A percentile compares a stretch with the other conserved stretches of the same genome.
Evolutionary conservation across 2,113 vertebrate species (phyloP).

Genomic region (Calidris pugnax): DNA sequence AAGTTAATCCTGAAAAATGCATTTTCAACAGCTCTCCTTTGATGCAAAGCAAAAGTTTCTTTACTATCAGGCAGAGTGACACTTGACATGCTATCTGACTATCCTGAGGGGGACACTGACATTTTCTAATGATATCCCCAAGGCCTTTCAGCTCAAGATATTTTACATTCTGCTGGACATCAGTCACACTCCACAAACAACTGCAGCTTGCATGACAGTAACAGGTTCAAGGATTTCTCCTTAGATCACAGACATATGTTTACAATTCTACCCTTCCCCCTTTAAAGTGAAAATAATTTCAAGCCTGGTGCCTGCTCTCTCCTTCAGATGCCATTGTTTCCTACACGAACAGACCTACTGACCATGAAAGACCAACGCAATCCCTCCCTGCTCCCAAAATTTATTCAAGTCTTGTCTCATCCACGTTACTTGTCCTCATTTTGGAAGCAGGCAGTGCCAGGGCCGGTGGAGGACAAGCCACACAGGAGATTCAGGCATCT

Average conservation of each 20-base stretch:
- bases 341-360: neutral
- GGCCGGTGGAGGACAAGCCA: neutral
- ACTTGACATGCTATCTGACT: slow-evolving; percentile 56
- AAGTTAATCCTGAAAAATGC: slow-evolving; percentile 49
- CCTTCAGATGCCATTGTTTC: neutral
- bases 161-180: slow-evolving; percentile 70
- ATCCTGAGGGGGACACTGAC: slow-evolving; percentile 53
- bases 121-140: slow-evolving; percentile 72
- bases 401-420: neutral
- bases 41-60: slow-evolving; percentile 57
- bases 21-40: slow-evolving; percentile 43
- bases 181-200: slow-evolving; percentile 69
- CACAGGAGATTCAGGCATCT: neutral
- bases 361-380: neutral
- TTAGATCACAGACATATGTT: slow-evolving; percentile 59
- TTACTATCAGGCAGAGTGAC: slow-evolving; percentile 37
- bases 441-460: neutral
- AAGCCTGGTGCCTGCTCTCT: neutral
- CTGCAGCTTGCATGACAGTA: slow-evolving; percentile 70
- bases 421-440: neutral
- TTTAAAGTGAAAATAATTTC: slow-evolving; percentile 46
- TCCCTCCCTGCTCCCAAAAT: neutral
- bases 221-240: slow-evolving; percentile 73
- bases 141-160: slow-evolving; percentile 63
- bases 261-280: slow-evolving; percentile 46